Conservation (phyloP, 2,113 vertebrate species). For the Lagopus muta region DNA sequence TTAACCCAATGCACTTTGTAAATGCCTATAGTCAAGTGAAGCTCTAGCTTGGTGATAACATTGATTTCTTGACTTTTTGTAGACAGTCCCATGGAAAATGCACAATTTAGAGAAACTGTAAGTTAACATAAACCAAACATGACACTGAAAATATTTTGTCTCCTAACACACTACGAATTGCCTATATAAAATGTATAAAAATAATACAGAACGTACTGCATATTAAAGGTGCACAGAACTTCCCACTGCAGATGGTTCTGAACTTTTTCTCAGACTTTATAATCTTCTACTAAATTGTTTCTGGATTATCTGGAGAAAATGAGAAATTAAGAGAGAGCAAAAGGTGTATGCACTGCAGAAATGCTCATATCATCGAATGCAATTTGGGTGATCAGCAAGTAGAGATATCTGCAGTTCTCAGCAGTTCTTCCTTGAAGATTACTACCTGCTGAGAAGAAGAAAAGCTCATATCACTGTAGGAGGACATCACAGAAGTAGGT, state of each 20-base stretch:
- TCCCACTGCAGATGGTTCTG: background rate
- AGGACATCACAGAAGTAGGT: slow-evolving; percentile 45
- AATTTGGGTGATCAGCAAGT: slow-evolving; percentile 57
- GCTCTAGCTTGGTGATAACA: background rate
- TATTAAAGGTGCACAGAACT: background rate
- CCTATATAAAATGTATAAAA: background rate
- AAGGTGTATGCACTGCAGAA: slow-evolving; percentile 6
- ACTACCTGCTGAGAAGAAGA: slow-evolving; percentile 50
- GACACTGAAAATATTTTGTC: background rate
- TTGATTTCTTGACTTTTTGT: background rate
- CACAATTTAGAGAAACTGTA: background rate
- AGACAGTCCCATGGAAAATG: background rate
- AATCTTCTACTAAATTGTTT: background rate
- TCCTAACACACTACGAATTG: background rate
- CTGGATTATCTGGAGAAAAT: slow-evolving; percentile 33
- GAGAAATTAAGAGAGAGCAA: background rate
- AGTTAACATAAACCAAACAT: background rate
- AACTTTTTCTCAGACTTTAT: background rate
- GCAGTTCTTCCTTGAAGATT: slow-evolving; percentile 54
- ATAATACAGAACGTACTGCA: background rate
- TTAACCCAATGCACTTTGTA: background rate
- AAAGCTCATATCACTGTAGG: slow-evolving; percentile 46
- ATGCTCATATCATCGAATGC: slow-evolving; percentile 2
- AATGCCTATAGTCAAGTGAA: background rate
- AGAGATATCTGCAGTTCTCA: slow-evolving; percentile 41